These are phyloP conservation scores for Teleogryllus occipitalis DNA, from an alignment of 1,140 invertebrate genomes.

Conservation along the genomic window DNA sequence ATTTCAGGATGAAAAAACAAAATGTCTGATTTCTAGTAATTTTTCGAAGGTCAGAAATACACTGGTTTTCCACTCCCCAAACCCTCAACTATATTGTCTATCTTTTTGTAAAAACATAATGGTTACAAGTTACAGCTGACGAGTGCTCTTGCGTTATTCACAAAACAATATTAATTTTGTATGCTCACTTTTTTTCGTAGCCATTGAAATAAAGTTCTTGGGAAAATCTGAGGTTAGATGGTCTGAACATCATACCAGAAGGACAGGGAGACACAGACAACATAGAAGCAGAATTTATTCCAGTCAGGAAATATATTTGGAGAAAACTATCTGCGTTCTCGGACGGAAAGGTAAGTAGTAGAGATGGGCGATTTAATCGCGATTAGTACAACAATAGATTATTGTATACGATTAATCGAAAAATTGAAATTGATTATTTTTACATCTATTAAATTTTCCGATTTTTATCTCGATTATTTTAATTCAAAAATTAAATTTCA, in stretches of 20 bases:
- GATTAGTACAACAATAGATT: no score
- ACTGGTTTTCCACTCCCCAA: no score
- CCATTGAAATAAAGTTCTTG: not conserved
- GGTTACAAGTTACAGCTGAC: not conserved
- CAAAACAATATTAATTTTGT: not conserved
- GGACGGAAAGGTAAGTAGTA: not conserved
- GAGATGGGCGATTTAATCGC: no score
- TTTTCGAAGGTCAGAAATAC: no score
- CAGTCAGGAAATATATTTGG: not conserved
- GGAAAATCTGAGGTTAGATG: not conserved
- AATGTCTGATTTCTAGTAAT: no score
- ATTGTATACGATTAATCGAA: no score
- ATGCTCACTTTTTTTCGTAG: not conserved
- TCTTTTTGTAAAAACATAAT: not conserved
- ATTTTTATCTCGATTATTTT: no score
- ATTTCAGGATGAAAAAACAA: not conserved
- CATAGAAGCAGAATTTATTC: not conserved
- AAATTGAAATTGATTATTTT: no score
- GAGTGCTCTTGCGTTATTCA: not conserved
- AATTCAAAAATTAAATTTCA: no score
- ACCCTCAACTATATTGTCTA: not conserved
- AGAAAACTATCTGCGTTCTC: not conserved
- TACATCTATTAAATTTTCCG: no score
- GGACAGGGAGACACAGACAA: not conserved
- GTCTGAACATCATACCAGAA: not conserved